phyloP scores from a whole-genome alignment of 2,113 vertebrate species.

The Cyprinus carpio region DNA sequence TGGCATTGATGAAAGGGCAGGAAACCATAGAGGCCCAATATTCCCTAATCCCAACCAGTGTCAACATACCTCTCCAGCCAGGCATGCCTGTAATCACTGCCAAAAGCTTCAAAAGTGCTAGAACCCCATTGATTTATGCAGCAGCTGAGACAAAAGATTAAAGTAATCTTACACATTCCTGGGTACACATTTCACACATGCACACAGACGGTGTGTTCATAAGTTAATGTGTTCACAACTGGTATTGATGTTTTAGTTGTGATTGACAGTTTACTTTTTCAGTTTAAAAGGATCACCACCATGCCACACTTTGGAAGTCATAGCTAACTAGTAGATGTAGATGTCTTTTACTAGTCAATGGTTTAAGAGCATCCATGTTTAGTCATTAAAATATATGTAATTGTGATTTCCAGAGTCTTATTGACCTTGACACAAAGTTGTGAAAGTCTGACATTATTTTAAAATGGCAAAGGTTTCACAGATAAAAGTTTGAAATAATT shows the following conservation, averaged over 20 bases:
- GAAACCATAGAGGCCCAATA: slow-evolving; percentile 78
- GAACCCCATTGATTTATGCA: slow-evolving; percentile 33
- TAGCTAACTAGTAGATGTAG: not conserved
- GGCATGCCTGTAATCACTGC: slow-evolving; percentile 48
- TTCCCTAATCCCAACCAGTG: slow-evolving; percentile 46
- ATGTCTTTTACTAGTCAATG: not conserved
- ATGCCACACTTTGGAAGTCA: not conserved
- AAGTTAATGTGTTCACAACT: slow-evolving; percentile 7
- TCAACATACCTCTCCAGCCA: slow-evolving; percentile 47
- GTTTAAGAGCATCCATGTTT: not conserved
- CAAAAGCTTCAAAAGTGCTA: slow-evolving; percentile 30
- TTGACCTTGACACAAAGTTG: not conserved
- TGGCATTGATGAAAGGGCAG: slow-evolving; percentile 84
- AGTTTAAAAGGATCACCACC: not conserved
- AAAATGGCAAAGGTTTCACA: not conserved
- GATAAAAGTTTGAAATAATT: not conserved
- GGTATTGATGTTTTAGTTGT: not conserved
- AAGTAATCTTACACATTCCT: slow-evolving; percentile 23
- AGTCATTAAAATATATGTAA: not conserved
- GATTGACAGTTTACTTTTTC: not conserved
- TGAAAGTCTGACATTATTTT: not conserved
- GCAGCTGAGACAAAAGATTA: slow-evolving; percentile 30
- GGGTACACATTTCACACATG: slow-evolving; percentile 7
- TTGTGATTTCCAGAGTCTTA: not conserved
- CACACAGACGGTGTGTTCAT: not conserved